phyloP scores from a whole-genome alignment of 2,797 vertebrate genomes.

The Centropyge bicolor region DNA sequence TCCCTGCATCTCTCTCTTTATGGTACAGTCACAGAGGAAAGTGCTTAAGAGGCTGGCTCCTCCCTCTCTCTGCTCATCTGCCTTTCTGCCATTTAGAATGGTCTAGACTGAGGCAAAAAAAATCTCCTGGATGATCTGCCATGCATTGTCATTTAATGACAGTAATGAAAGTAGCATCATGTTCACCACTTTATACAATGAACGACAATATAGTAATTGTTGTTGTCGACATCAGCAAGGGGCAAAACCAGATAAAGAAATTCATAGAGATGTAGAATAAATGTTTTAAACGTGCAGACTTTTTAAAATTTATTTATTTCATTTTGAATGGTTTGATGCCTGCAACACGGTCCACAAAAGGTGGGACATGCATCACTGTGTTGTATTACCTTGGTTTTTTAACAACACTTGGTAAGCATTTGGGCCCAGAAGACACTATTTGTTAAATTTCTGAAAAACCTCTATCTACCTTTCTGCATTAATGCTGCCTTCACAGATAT shows the following conservation, averaged over 20 bases:
- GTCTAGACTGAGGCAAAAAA: constrained; percentile 29
- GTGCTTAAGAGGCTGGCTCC: constrained; percentile 62
- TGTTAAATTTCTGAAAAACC: too few relatives aligned
- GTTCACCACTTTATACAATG: constrained; percentile 52
- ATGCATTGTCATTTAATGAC: constrained; percentile 48
- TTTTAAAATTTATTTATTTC: not conserved
- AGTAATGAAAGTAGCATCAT: constrained; percentile 19
- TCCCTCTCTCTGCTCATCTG: constrained; percentile 58
- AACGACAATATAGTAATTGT: constrained; percentile 45
- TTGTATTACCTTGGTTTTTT: too few relatives aligned
- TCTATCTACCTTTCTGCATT: too few relatives aligned
- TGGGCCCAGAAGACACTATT: too few relatives aligned
- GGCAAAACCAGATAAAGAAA: not conserved
- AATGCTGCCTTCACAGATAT: too few relatives aligned
- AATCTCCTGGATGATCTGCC: constrained; percentile 26
- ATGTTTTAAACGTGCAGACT: constrained; percentile 15
- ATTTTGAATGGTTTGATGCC: too few relatives aligned
- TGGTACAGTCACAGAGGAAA: constrained; percentile 48
- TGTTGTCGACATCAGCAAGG: constrained; percentile 27
- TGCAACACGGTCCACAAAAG: too few relatives aligned
- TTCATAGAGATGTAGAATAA: constrained; percentile 6
- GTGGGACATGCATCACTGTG: too few relatives aligned
- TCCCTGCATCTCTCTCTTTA: constrained; percentile 33
- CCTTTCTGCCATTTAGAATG: constrained; percentile 28
- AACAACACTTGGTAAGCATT: too few relatives aligned